Conservation (phyloP, 2,797 vertebrate genomes). For the Sebastes dallii region DNA sequence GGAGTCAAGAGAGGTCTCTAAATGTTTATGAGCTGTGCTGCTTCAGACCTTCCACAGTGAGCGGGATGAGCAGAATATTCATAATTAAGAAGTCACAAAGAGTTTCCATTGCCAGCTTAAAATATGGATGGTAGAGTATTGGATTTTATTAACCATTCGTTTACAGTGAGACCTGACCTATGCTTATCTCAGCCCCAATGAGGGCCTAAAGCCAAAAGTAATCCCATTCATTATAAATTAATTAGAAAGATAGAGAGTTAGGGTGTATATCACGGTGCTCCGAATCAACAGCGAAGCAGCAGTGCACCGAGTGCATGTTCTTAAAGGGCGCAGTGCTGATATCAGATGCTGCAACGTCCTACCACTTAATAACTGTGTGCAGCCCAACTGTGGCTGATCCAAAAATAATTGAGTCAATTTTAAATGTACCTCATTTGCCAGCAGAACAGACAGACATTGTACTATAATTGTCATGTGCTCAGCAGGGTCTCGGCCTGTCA, state of each 20-base stretch:
- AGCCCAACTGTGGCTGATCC: background rate
- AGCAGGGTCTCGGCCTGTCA: conserved; percentile 17
- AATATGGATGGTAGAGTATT: background rate
- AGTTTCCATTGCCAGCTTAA: background rate
- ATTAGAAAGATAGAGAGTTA: conserved; percentile 29
- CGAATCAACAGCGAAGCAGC: conserved; percentile 11
- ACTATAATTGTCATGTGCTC: conserved; percentile 38
- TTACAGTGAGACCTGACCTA: background rate
- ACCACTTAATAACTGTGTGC: background rate
- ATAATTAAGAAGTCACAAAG: conserved; percentile 3
- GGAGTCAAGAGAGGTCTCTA: conserved; percentile 1
- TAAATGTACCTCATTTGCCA: conserved; percentile 31
- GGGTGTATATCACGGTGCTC: background rate
- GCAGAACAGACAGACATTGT: conserved; percentile 32
- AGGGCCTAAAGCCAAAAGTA: conserved; percentile 20
- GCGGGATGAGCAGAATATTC: conserved; percentile 12
- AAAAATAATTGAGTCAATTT: conserved; percentile 41
- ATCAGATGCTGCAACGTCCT: background rate
- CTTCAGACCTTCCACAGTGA: conserved; percentile 8
- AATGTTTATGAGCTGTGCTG: conserved; percentile 28
- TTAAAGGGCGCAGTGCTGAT: background rate
- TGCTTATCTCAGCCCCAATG: conserved; percentile 5
- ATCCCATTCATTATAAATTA: conserved; percentile 39
- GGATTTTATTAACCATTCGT: conserved; percentile 7
- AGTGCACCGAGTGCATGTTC: background rate